A percentile compares a stretch with the other conserved stretches of the same genome.
These are phyloP conservation scores for Xanthia togata DNA, from an alignment of 2,888 invertebrate genomes.

Conservation along the genomic window DNA sequence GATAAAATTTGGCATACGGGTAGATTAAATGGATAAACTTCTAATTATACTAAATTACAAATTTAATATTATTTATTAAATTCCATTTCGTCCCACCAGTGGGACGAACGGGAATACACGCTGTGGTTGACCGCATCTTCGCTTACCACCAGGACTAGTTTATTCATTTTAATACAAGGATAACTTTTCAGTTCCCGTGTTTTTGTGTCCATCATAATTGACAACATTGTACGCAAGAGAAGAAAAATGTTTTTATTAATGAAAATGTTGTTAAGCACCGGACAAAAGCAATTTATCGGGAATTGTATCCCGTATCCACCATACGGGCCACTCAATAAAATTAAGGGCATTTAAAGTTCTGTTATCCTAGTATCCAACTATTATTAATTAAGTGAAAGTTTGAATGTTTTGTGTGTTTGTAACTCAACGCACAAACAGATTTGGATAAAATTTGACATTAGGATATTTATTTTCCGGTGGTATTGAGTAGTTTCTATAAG, in stretches of 20 bases:
- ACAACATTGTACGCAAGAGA: constrained; percentile 13
- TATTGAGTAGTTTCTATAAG: not conserved
- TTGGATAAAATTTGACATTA: not conserved
- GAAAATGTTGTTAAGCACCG: constrained; percentile 27
- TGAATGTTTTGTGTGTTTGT: not conserved
- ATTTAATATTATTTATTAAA: too few species aligned
- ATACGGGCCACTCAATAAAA: constrained; percentile 49
- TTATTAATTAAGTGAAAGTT: not conserved
- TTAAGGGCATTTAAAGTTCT: constrained; percentile 14
- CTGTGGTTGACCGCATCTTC: not conserved
- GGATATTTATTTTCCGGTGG: not conserved
- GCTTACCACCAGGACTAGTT: not conserved
- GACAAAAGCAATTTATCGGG: constrained; percentile 43
- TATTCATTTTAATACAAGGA: not conserved
- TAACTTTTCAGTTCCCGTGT: not conserved
- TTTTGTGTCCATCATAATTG: constrained; percentile 1
- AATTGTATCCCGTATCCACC: constrained; percentile 33
- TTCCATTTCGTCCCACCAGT: too few species aligned
- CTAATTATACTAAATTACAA: too few species aligned
- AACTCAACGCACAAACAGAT: not conserved
- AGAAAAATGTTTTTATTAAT: constrained; percentile 10
- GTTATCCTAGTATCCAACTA: constrained; percentile 16
- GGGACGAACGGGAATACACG: too few species aligned
- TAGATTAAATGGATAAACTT: too few species aligned
- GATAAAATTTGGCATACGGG: too few species aligned